Base-by-base conservation (phyloP, 1,140 invertebrate genomes). In the Zaprionus ornatus region DNA sequence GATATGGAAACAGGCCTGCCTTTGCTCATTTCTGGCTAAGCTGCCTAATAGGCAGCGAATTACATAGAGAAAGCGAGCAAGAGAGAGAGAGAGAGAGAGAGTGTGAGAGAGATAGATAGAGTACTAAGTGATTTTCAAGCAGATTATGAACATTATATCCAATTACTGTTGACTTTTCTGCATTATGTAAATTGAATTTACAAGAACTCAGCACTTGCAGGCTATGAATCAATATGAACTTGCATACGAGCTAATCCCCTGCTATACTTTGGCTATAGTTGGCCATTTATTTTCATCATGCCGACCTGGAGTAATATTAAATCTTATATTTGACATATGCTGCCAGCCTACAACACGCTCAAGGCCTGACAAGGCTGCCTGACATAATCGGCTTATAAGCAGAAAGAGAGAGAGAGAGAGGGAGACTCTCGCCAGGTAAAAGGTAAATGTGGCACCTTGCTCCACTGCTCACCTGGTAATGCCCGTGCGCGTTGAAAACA, bases 401-500 rank as follows among this genome's bases (percentile, higher is more conserved):
- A 65, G 29, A 32, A 0, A 29, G 27, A 29, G 7, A 32, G 0
- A 29, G 27, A 29, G 7, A 27, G 25, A 5, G 25, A 27, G 0
- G 9, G 27, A 32, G 29, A 32, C 9, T 3, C 9, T 10, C 9
- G 2, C 9, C 29, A 29, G 29, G 29, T 27, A 27, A 27, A 0
- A 27, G 25, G 25, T 29, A 10, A 29, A 10, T 32, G 29, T 3
- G 29, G 9, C 29, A 10, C 9, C 9, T 29, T 29, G 29, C 9
- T 29, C 29, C 0, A 10, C 29, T 86, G 91, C 85, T 91, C 82
- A 92, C 92, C 92, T 92, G 77, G 90, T 91, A 64, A 82, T 65
- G 75, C 92, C 92, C 56, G 90, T 92, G 81, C 84, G 84, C 79
- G 90, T 84, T 67, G 91, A 92, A 70, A 91, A 95, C 65, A 97